Percentiles rank a stretch among this genome's conserved stretches.
These are phyloP conservation scores for Mystacides longicornis DNA, from an alignment of 2,888 invertebrate species.

Conservation along the genomic window DNA sequence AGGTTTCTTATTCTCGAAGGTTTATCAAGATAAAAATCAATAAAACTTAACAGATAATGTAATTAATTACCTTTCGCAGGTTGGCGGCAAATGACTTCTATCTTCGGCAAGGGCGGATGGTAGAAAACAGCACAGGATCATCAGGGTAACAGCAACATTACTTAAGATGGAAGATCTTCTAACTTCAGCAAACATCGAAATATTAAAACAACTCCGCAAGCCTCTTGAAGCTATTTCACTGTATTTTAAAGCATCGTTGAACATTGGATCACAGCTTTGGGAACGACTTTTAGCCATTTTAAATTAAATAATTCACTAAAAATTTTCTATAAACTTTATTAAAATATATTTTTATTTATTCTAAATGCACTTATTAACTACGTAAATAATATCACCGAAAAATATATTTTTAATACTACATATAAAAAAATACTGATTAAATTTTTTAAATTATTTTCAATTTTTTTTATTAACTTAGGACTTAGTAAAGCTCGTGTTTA, in stretches of 20 bases:
- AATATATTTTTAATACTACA: background rate
- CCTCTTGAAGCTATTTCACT: background rate
- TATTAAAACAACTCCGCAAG: background rate
- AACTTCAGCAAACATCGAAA: too few species aligned
- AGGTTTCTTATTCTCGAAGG: too few species aligned
- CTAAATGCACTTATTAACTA: background rate
- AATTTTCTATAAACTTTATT: too few species aligned
- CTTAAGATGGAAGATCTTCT: too few species aligned
- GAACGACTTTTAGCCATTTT: background rate
- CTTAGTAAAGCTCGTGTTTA: too few species aligned
- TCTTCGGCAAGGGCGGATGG: conserved; percentile 36
- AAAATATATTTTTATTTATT: too few species aligned
- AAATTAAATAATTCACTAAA: background rate
- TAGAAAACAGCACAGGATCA: conserved; percentile 34
- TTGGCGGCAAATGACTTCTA: conserved; percentile 42
- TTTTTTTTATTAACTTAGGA: background rate
- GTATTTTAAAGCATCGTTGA: background rate
- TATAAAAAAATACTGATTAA: background rate
- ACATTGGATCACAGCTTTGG: background rate
- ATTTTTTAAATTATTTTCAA: background rate
- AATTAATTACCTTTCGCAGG: conserved; percentile 45
- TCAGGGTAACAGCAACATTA: conserved; percentile 28
- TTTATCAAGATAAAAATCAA: too few species aligned
- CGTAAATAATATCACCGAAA: background rate
- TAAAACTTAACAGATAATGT: too few species aligned